Evolutionary conservation across 2,797 vertebrate genomes (phyloP), one percentile per base, ranked within the genome.

Genomic region (Sebastolobus altivelis): DNA sequence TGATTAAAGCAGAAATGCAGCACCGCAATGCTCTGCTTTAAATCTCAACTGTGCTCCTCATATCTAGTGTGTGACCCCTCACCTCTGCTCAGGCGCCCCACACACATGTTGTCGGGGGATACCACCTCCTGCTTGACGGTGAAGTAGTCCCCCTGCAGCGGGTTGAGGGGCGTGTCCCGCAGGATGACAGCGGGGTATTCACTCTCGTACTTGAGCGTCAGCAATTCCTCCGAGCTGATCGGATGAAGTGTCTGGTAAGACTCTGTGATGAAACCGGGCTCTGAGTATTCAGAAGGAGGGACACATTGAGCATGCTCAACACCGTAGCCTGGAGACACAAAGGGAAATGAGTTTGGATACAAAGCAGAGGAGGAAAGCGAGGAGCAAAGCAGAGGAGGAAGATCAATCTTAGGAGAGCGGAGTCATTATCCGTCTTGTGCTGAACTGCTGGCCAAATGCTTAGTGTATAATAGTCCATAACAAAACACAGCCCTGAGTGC

Each of bases 221-320:
- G 96, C 84, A 99, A 94, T 88, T 99, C 99, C 93, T 99, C 99
- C 0, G 99, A 99, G 94, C 98, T 99, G 96, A 99, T 99, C 83
- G 98, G 97, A 87, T 99, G 99, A 54, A 99, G 97, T 0, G 98
- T 99, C 96, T 99, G 99, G 94, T 99, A 99, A 79, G 98, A 99
- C 93, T 99, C 99, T 0, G 99, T 99, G 95, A 99, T 99, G 94
- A 99, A 99, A 92, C 99, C 98, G n/a, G 99, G 98, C 94, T 99
- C 99, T 0, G 98, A 98, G 95, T 99, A 99, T 92, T 99, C 99
- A 0, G 99, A 99, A 20, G 98, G 99, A 77, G 99, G 99, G 56
- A 99, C 99, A 0, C 99, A 99, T 94, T 99, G 99, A n/a, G 99
- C 98, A 11, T 99, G 98, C 94, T 99, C 99, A 1, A 98, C 97